Conservation (phyloP, 2,888 invertebrate species). For the Tigriopus californicus region DNA sequence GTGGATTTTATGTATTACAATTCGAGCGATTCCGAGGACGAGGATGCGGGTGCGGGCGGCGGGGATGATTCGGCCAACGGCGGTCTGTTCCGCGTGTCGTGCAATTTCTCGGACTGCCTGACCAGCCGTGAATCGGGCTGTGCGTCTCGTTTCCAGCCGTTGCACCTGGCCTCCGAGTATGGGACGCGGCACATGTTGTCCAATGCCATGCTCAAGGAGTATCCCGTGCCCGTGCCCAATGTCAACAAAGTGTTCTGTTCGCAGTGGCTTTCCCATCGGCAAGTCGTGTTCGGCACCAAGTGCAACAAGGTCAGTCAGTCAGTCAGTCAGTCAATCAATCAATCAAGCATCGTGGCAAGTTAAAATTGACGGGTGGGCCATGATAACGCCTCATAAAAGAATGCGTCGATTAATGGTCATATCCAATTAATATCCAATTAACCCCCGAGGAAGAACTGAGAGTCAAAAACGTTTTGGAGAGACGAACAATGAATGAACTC, state of each 20-base stretch:
- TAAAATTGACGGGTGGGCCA: no score
- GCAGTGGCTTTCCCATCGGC: slow-evolving; percentile 82
- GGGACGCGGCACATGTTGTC: slow-evolving; percentile 71
- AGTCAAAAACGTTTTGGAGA: no score
- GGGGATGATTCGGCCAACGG: slow-evolving; percentile 33
- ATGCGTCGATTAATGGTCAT: no score
- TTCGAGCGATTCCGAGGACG: slow-evolving; percentile 59
- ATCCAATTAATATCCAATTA: no score
- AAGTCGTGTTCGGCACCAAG: slow-evolving; percentile 89
- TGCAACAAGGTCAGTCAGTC: slow-evolving; percentile 62
- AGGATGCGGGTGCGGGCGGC: slow-evolving; percentile 39
- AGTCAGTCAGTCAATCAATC: no score
- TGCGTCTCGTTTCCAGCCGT: slow-evolving; percentile 19
- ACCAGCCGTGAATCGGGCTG: slow-evolving; percentile 49
- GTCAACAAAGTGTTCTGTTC: slow-evolving; percentile 75
- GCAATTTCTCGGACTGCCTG: slow-evolving; percentile 68
- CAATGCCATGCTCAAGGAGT: slow-evolving; percentile 46
- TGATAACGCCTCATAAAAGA: no score
- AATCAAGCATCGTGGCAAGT: no score
- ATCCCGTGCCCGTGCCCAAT: slow-evolving; percentile 57
- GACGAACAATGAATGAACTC: no score
- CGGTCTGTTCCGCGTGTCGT: slow-evolving; percentile 24
- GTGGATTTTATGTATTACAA: slow-evolving; percentile 68
- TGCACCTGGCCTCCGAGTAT: slow-evolving; percentile 35
- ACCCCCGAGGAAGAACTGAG: no score